Base-by-base conservation (phyloP, 2,888 invertebrate genomes). In the Cheilosia impressa region DNA sequence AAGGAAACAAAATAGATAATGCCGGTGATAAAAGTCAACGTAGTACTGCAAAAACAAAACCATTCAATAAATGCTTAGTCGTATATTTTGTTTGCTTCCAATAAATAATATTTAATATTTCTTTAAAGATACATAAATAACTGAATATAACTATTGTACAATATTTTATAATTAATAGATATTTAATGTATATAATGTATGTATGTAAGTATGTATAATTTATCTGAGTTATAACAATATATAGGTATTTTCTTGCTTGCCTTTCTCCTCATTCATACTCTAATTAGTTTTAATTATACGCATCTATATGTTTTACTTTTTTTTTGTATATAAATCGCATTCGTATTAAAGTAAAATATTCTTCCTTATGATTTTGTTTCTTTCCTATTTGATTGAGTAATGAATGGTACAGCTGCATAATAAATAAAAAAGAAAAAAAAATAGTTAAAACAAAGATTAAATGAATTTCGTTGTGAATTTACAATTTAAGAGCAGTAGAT, bases 31-130 rank as follows among this genome's bases (percentile, higher is more conserved):
- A 63, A 5, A 45, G 6, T 17, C n/a, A 2, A 47, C 3, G 3
- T 2, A 47, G 3, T 10, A 2, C 22, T 5, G 4, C 4, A 27
- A 31, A 41, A 73, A 69, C 50, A 6, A 72, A 77, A 47, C 50
- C 63, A 53, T 65, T 85, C 85, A 76, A 85, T 77, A 76, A 85
- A 85, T 81, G 85, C 85, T 85, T 81, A 77, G 81, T 68, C 50
- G 58, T 76, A 69, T 75, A 65, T 76, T 65, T 71, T 71, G 72
- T 83, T 83, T 81, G 76, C 77, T 85, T 81, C 81, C 85, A 85
- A 85, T 85, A 85, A 85, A 85, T 85, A 85, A 80, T 85, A 80
- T 85, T 85, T 76, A 66, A 80, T 75, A 71, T 82, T 82, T 65
- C 45, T 82, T 65, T 83, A 80, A 84, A 65, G 53, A 66, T 84